A percentile compares a stretch with the other conserved stretches of the same genome.
Conservation (phyloP, 2,113 vertebrate species). For the Brachypodius melanocephalos region DNA sequence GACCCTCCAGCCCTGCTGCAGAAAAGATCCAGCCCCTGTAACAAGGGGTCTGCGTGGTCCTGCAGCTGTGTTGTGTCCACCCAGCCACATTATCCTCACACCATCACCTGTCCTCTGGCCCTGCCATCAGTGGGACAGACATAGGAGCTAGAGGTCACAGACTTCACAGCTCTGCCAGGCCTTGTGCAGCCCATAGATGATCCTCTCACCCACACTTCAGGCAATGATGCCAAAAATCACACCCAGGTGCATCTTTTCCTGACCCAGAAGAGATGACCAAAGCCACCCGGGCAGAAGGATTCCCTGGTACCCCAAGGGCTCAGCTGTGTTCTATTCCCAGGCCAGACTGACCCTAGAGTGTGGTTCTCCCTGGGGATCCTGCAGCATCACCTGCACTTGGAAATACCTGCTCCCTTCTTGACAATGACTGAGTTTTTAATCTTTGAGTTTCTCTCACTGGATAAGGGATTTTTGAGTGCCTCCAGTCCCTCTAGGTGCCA, state of each 20-base stretch:
- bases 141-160: not conserved
- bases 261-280: not conserved
- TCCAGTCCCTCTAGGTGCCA: not conserved
- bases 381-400: not conserved
- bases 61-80: accelerated
- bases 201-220: too few relatives aligned
- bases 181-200: not conserved
- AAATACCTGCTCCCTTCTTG: not conserved
- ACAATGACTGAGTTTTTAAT: not conserved
- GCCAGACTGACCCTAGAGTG: accelerated
- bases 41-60: accelerated
- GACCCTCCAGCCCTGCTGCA: not conserved
- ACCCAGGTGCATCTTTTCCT: not conserved
- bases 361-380: not conserved
- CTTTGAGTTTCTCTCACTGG: accelerated
- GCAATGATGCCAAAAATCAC: not conserved
- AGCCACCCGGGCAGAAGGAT: accelerated
- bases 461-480: not conserved
- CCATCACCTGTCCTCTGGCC: not conserved
- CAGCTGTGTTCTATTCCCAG: accelerated
- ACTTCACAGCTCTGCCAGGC: not conserved
- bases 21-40: not conserved
- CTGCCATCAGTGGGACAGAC: accelerated
- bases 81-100: accelerated
- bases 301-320: not conserved